Percentiles rank a stretch among this genome's conserved stretches.
These are phyloP conservation scores for Tribolium madens DNA, from an alignment of 1,140 invertebrate genomes.

Conservation along the genomic window DNA sequence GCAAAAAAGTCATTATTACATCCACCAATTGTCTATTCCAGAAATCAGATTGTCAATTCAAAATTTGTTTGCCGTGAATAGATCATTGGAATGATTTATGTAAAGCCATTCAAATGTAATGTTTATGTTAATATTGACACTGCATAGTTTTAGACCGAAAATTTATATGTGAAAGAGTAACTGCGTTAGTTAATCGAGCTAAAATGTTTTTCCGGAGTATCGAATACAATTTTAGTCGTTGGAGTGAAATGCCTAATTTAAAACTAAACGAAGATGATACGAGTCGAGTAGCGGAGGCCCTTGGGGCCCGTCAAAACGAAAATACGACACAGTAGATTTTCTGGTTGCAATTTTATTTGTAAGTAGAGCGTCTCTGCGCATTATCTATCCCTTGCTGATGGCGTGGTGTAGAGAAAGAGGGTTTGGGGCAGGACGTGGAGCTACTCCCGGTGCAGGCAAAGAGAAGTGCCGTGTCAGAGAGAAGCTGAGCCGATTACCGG, in stretches of 20 bases:
- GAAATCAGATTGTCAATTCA: not conserved
- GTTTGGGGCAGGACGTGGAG: slow-evolving; percentile 21
- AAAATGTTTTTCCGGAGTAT: not conserved
- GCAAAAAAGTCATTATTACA: slow-evolving; percentile 25
- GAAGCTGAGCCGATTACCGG: slow-evolving; percentile 52
- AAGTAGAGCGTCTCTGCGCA: slow-evolving; percentile 4
- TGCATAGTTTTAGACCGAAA: not conserved
- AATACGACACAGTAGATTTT: slow-evolving; percentile 28
- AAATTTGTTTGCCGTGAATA: not conserved
- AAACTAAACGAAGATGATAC: slow-evolving; percentile 25
- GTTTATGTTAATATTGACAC: not conserved
- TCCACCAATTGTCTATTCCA: not conserved
- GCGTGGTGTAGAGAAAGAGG: slow-evolving; percentile 8
- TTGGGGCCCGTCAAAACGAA: slow-evolving; percentile 18
- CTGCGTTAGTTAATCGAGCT: no score
- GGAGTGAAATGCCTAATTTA: slow-evolving; percentile 11
- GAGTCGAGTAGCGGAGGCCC: slow-evolving; percentile 11
- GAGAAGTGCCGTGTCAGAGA: slow-evolving; percentile 47
- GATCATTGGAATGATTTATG: not conserved
- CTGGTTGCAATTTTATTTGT: slow-evolving; percentile 30
- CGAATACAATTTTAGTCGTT: not conserved
- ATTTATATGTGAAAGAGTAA: no score
- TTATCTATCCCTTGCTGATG: not conserved
- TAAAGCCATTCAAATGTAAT: not conserved
- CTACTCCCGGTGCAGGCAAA: slow-evolving; percentile 35